Percentiles rank a stretch among this genome's conserved stretches.
These are phyloP conservation scores for Pelobates fuscus DNA, from an alignment of 2,113 vertebrate genomes.

Conservation along the genomic window DNA sequence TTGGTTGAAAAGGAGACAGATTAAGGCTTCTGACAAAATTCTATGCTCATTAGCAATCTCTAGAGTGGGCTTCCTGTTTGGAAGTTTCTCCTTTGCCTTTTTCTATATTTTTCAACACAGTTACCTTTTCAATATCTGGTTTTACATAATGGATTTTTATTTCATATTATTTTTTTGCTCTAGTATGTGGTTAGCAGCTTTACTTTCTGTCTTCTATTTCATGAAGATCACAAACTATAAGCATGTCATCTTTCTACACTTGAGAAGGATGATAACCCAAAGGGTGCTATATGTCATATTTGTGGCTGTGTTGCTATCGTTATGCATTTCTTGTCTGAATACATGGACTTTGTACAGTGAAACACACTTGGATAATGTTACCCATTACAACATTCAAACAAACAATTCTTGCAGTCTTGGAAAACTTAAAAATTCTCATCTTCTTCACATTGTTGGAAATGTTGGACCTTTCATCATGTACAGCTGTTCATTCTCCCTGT, in stretches of 20 bases:
- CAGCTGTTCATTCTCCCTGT: neutral
- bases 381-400: too few relatives aligned
- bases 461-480: neutral
- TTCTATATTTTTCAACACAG: too few relatives aligned
- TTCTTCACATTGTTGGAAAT: neutral
- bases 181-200: neutral
- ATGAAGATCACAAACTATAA: neutral
- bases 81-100: too few relatives aligned
- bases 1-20: neutral
- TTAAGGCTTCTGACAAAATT: neutral
- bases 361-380: too few relatives aligned
- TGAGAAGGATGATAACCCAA: neutral
- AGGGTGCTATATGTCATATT: neutral
- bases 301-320: neutral
- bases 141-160: too few relatives aligned
- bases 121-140: too few relatives aligned
- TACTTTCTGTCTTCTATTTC: neutral
- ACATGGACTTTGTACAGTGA: too few relatives aligned
- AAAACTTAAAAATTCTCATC: too few relatives aligned
- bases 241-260: neutral
- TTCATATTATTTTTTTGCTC: neutral
- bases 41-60: neutral
- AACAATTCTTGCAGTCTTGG: too few relatives aligned
- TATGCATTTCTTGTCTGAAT: neutral
- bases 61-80: neutral